Evolutionary conservation across 2,797 vertebrate species (phyloP), one percentile per base, ranked within the genome.

Genomic region (Brotogeris chrysoptera): DNA sequence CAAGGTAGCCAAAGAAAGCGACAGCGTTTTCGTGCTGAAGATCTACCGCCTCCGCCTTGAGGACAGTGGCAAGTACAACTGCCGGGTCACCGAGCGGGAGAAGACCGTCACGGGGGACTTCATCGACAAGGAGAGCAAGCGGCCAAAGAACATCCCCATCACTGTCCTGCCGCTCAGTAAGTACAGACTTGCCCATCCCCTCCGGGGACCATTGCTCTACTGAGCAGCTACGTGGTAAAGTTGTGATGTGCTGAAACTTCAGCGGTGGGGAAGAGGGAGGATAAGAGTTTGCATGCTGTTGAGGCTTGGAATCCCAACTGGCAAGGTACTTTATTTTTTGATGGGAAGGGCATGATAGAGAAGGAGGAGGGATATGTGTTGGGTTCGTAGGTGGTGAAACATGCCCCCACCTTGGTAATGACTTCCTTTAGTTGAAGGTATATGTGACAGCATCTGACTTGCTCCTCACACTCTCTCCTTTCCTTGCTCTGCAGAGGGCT

Each of bases 31-130:
- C 65, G 98, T 99, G 89, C 98, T 99, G 93, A 99, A 99, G 96
- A 98, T 99, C 96, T 99, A 99, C 97, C 99, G 98, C 61, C 98
- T 99, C 16, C 98, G 98, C 14, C 97, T 98, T 4, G 98, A 99
- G 34, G 99, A 99, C 65, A 98, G 99, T 0, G 99, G 99, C 66
- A 99, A 99, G 76, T 99, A 99, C 97, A 99, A 99, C 98, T 99
- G 99, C 94, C 97, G 99, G 0, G 99, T 99, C 86, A 99, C 99
- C 0, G 99, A 99, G 98, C 96, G 99, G 28, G 99, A 99, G 97
- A 99, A 98, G 92, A 99, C 99, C 0, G 98, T 99, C 73, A 99
- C 99, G 0, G 99, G 99, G 39, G 99, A 99, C 90, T 99, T 99
- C 97, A 99, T 99, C 0, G 99, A 99, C 97, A 99, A 99, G 95